Percentiles rank a stretch among this genome's conserved stretches.
phyloP scores from a whole-genome alignment of 2,113 vertebrate species.

The Malurus elegans region DNA sequence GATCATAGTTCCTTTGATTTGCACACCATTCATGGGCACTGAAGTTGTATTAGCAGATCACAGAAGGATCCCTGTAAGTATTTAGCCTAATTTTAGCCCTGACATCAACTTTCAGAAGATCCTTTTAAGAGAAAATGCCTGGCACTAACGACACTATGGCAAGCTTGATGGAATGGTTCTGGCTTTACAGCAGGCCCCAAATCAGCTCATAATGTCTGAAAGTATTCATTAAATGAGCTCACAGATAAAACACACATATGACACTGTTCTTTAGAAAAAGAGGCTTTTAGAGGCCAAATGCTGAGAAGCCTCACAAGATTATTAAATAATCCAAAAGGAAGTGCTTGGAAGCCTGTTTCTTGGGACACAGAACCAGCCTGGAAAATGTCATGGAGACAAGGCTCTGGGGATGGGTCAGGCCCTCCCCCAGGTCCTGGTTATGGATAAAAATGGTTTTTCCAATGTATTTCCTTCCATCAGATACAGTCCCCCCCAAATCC shows the following conservation, averaged over 20 bases:
- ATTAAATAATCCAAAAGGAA: conserved; percentile 4
- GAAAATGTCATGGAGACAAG: conserved; percentile 17
- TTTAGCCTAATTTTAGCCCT: not conserved
- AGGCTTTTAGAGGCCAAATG: not conserved
- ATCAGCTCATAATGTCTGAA: not conserved
- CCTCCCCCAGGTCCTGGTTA: not conserved
- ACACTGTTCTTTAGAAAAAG: not conserved
- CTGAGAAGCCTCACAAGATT: conserved; percentile 1
- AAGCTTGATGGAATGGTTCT: not conserved
- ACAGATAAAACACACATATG: not conserved
- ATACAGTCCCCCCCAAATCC: not conserved
- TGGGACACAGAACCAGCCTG: not conserved
- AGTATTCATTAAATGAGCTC: not conserved
- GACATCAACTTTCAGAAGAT: not conserved
- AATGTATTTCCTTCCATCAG: not conserved
- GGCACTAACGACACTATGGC: not conserved
- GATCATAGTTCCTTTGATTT: not conserved
- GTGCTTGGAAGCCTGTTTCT: not conserved
- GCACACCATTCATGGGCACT: not conserved
- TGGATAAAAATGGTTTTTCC: not conserved
- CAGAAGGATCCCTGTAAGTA: not conserved
- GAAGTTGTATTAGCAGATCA: not conserved
- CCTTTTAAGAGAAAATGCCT: not conserved
- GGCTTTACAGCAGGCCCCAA: not conserved
- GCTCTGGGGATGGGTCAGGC: not conserved